Evolutionary conservation across 2,797 vertebrate species (phyloP).

Genomic region (Anisognathus igniventris): DNA sequence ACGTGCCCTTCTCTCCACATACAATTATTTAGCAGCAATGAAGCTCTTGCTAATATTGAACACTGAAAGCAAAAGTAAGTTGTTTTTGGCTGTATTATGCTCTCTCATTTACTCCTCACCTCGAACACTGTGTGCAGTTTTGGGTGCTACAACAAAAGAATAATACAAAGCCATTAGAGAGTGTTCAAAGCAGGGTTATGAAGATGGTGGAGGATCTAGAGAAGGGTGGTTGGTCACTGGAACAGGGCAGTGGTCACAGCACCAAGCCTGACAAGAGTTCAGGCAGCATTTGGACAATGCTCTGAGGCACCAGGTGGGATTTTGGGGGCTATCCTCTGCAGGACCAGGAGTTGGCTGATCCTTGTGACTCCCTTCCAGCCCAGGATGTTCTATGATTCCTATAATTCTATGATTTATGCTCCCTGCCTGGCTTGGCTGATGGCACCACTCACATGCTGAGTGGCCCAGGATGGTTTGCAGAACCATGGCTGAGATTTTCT

Average conservation of each 20-base stretch:
- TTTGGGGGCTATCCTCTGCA: not conserved
- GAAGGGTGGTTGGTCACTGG: not conserved
- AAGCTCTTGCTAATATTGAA: not conserved
- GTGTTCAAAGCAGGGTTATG: not conserved
- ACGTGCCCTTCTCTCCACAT: not conserved
- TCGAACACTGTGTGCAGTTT: not conserved
- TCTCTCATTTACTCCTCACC: not conserved
- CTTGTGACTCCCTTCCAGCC: not conserved
- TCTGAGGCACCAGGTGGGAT: not conserved
- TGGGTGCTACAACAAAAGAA: not conserved
- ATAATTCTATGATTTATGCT: not conserved
- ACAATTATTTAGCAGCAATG: accelerated
- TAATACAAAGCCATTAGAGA: not conserved
- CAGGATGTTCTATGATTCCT: not conserved
- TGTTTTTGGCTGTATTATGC: accelerated
- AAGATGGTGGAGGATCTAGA: not conserved
- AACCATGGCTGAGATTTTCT: not conserved
- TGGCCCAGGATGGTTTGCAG: not conserved
- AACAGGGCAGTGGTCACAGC: not conserved
- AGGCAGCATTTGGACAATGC: not conserved
- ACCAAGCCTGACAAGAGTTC: not conserved
- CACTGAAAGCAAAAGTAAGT: not conserved
- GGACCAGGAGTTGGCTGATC: not conserved
- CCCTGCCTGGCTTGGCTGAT: not conserved
- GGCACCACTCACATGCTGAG: not conserved